Evolutionary conservation across 2,797 vertebrate species (phyloP).

Genomic region (Linurgus olivaceus): DNA sequence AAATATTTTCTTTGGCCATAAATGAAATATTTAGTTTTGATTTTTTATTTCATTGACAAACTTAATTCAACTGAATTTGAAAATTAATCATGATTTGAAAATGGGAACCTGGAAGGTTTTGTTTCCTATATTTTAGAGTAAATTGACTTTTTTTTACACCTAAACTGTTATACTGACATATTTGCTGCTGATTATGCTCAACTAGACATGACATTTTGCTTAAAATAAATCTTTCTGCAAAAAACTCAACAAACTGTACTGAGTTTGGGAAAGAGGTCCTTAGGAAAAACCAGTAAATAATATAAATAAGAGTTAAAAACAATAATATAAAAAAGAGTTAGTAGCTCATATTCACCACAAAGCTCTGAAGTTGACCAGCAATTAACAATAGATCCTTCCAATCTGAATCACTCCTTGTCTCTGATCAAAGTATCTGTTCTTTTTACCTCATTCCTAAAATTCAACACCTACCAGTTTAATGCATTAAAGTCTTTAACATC

Average conservation of each 20-base stretch:
- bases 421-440: not conserved
- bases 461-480: not conserved
- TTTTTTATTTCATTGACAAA: not conserved
- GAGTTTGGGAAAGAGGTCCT: not conserved
- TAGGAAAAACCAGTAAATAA: not conserved
- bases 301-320: not conserved
- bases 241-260: accelerated
- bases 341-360: not conserved
- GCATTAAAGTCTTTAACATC: not conserved
- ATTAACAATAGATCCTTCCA: not conserved
- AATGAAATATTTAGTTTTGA: not conserved
- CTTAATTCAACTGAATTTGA: not conserved
- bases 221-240: not conserved
- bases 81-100: not conserved
- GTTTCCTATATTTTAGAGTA: not conserved
- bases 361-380: not conserved
- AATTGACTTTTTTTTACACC: not conserved
- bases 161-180: not conserved
- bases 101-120: not conserved
- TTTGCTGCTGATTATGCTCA: not conserved
- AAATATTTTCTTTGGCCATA: not conserved
- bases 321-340: not conserved
- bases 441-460: not conserved
- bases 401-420: not conserved
- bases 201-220: not conserved